Conservation (phyloP, 1,140 invertebrate species). For the Ylistrum balloti region DNA sequence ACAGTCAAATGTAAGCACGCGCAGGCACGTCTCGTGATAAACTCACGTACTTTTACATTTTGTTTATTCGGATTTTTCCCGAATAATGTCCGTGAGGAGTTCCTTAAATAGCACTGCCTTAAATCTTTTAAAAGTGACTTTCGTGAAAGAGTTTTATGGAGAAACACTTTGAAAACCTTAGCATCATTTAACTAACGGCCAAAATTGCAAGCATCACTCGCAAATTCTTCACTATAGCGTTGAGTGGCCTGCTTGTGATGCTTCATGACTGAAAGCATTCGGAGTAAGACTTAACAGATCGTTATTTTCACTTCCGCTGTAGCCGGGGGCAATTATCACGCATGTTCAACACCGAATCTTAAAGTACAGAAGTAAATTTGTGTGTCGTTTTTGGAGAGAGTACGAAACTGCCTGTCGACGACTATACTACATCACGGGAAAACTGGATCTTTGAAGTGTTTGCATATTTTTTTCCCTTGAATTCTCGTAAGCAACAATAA, state of each 20-base stretch:
- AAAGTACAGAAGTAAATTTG: conserved; percentile 26
- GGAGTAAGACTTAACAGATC: background rate
- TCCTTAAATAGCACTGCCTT: background rate
- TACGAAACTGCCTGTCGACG: background rate
- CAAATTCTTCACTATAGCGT: background rate
- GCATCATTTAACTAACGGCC: background rate
- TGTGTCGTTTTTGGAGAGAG: background rate
- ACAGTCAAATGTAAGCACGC: no score
- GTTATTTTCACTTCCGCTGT: conserved; percentile 21
- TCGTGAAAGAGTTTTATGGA: background rate
- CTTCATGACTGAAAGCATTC: background rate
- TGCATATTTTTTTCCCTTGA: background rate
- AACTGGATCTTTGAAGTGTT: background rate
- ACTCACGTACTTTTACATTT: no score
- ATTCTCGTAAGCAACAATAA: background rate
- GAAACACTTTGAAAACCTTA: background rate
- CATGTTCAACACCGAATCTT: background rate
- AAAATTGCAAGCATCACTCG: background rate
- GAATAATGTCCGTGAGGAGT: no score
- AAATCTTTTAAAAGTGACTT: background rate
- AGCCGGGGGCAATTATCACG: background rate
- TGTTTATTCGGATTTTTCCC: no score
- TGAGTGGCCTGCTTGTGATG: background rate
- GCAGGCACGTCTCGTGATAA: no score
- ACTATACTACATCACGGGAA: background rate